These are phyloP conservation scores for Hypocryptadius cinnamomeus DNA, from an alignment of 2,113 vertebrate genomes.

Conservation along the genomic window DNA sequence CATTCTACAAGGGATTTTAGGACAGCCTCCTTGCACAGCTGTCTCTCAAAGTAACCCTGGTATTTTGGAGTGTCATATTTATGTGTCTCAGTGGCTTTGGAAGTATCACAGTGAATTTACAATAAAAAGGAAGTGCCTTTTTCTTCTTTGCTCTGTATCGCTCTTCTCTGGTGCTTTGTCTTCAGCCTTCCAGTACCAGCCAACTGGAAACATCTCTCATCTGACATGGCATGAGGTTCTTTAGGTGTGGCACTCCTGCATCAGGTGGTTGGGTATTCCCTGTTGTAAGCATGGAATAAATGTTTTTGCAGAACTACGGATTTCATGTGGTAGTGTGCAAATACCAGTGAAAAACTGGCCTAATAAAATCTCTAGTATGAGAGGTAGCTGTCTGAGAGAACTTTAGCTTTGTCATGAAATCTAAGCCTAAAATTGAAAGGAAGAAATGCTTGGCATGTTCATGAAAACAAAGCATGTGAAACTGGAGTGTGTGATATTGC, in stretches of 20 bases:
- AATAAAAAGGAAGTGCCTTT: not conserved
- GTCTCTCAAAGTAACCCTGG: not conserved
- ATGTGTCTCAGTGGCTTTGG: not conserved
- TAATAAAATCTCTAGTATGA: not conserved
- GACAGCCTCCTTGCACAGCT: not conserved
- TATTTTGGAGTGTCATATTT: not conserved
- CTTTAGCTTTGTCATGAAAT: not conserved
- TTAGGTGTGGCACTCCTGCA: not conserved
- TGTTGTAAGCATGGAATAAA: not conserved
- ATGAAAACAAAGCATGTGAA: not conserved
- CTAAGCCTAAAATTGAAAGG: not conserved
- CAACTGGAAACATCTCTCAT: not conserved
- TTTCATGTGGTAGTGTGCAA: not conserved
- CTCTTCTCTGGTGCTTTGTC: not conserved
- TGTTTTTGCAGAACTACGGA: not conserved
- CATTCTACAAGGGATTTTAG: not conserved
- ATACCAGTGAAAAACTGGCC: not conserved
- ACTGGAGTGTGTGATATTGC: rapidly evolving
- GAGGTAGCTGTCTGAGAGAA: not conserved
- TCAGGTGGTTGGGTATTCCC: not conserved
- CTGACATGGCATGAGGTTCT: not conserved
- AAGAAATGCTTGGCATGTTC: not conserved
- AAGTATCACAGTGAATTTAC: not conserved
- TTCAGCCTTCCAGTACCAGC: not conserved
- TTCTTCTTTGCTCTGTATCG: not conserved